These are phyloP conservation scores for Calameuta idolon DNA, from an alignment of 2,888 invertebrate species.

Conservation along the genomic window DNA sequence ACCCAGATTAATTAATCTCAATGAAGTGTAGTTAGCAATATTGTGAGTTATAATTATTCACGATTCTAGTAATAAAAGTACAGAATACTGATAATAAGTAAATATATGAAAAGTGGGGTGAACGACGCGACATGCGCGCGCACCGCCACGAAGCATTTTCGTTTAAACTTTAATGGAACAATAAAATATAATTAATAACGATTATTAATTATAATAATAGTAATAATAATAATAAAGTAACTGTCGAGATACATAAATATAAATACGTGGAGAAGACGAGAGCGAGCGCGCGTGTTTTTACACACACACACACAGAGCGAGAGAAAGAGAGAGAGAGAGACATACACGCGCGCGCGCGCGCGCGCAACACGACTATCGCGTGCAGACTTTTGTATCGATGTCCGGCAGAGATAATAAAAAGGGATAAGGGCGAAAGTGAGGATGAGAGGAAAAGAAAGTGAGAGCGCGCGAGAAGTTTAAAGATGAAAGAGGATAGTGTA, in stretches of 20 bases:
- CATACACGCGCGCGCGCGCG: too few species aligned
- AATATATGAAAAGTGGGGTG: conserved; percentile 32
- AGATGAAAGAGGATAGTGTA: conserved; percentile 25
- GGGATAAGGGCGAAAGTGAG: conserved; percentile 14
- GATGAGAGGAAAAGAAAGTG: conserved; percentile 16
- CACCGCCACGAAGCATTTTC: conserved; percentile 47
- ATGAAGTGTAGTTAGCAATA: conserved; percentile 46
- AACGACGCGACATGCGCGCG: conserved; percentile 36
- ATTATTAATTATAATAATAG: too few species aligned
- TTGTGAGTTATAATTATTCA: conserved; percentile 53
- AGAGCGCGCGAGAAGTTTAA: conserved; percentile 22
- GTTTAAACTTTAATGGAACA: conserved; percentile 54
- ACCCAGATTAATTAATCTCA: conserved; percentile 41
- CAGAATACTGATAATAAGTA: conserved; percentile 51
- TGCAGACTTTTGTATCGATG: conserved; percentile 33
- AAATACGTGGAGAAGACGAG: not conserved
- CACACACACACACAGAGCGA: too few species aligned
- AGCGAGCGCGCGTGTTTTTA: too few species aligned
- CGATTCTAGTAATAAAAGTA: conserved; percentile 49
- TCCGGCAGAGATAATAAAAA: conserved; percentile 30
- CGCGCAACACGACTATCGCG: not conserved
- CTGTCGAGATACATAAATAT: conserved; percentile 37
- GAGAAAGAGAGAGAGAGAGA: too few species aligned
- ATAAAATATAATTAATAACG: conserved; percentile 42
- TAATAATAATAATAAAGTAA: conserved; percentile 49